Evolutionary conservation across 1,140 invertebrate genomes (phyloP).

Genomic region (Melanaphis sacchari): DNA sequence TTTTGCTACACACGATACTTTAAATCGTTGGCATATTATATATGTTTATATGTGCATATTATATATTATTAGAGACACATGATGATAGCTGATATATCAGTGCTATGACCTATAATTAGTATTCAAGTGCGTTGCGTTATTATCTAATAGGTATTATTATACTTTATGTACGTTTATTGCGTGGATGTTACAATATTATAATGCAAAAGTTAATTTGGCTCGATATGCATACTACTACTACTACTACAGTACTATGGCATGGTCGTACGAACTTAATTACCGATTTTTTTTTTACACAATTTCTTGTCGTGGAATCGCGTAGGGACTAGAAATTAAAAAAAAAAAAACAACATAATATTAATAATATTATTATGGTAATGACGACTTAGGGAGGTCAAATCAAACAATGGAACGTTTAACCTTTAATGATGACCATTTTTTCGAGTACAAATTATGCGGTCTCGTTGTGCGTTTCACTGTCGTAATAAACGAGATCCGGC

Average conservation of each 20-base stretch:
- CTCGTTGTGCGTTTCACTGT: background rate
- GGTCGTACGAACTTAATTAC: background rate
- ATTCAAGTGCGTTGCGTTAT: background rate
- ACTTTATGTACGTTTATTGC: background rate
- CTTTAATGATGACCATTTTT: conserved; percentile 24
- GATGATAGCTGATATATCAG: background rate
- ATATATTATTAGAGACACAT: background rate
- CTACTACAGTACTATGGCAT: too few species aligned
- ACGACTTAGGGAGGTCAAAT: background rate
- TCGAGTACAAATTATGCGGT: background rate
- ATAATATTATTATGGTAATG: background rate
- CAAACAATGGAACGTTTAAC: conserved; percentile 14
- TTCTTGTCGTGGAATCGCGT: background rate
- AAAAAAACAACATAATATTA: background rate
- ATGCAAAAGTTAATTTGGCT: background rate
- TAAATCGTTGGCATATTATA: background rate
- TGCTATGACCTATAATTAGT: background rate
- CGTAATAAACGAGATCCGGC: background rate
- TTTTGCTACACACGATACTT: background rate
- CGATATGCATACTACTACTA: background rate
- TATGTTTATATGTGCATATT: background rate
- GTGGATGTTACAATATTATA: background rate
- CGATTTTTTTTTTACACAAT: background rate
- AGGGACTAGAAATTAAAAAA: background rate
- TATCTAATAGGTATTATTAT: background rate